These are phyloP conservation scores for Ptiloglossa arizonensis DNA, from an alignment of 1,140 invertebrate genomes.

Conservation along the genomic window DNA sequence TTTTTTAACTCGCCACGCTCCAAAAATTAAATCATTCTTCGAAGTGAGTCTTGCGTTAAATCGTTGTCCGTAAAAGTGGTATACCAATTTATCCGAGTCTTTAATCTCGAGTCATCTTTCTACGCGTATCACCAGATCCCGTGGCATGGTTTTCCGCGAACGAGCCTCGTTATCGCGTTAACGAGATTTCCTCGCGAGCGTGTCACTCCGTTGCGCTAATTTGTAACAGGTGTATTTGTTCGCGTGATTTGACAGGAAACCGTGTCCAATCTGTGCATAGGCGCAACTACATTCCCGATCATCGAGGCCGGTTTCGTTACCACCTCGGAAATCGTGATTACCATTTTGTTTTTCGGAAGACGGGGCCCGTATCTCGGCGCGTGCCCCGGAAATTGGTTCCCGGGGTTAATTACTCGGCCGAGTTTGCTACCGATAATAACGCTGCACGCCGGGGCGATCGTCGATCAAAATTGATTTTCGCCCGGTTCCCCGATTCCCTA, in stretches of 20 bases:
- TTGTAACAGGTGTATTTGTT: too few relatives aligned
- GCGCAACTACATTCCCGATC: slow-evolving; percentile 21
- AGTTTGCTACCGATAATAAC: slow-evolving; percentile 25
- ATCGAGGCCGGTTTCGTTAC: slow-evolving; percentile 19
- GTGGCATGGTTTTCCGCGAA: too few relatives aligned
- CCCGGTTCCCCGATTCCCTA: slow-evolving; percentile 34
- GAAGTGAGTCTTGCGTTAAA: too few relatives aligned
- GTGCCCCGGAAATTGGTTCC: slow-evolving; percentile 36
- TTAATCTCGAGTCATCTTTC: too few relatives aligned
- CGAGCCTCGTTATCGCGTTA: too few relatives aligned
- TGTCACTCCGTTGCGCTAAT: too few relatives aligned
- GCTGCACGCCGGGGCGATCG: neutral
- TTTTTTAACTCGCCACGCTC: too few relatives aligned
- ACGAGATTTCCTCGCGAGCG: too few relatives aligned
- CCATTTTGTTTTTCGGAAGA: neutral
- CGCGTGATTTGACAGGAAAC: neutral
- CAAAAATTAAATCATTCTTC: too few relatives aligned
- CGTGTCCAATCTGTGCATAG: neutral
- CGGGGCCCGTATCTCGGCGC: neutral
- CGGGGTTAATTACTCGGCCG: slow-evolving; percentile 17
- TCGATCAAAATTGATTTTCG: slow-evolving; percentile 40
- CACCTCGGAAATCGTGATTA: slow-evolving; percentile 13
- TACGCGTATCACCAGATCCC: too few relatives aligned
- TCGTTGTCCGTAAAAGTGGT: too few relatives aligned
- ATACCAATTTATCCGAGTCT: too few relatives aligned